Percentiles rank a stretch among this genome's conserved stretches.
Conservation (phyloP, 2,797 vertebrate species). For the Micromesistius poutassou region DNA sequence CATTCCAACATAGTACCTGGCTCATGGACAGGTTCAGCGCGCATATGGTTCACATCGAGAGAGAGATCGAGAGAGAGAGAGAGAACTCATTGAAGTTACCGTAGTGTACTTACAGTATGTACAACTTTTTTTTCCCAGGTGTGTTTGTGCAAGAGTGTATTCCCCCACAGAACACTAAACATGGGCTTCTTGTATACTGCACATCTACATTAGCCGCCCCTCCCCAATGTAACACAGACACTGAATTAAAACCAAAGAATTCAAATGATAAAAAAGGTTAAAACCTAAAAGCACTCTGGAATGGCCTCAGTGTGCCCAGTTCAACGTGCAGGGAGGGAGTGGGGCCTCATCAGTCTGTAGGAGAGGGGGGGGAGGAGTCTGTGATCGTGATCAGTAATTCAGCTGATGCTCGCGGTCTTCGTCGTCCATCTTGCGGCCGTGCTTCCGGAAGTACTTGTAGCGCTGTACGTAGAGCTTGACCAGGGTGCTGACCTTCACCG, state of each 20-base stretch:
- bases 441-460: constrained; percentile 93
- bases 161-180: constrained; percentile 8
- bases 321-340: constrained; percentile 40
- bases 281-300: constrained; percentile 30
- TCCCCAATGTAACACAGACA: constrained; percentile 18
- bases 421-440: constrained; percentile 85
- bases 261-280: constrained; percentile 29
- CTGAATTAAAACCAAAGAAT: constrained; percentile 16
- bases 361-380: neutral
- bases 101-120: constrained; percentile 50
- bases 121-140: constrained; percentile 30
- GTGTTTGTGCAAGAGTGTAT: constrained; percentile 7
- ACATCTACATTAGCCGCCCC: neutral
- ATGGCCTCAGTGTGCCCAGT: constrained; percentile 30
- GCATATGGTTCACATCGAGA: constrained; percentile 33
- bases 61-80: constrained; percentile 7
- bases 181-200: neutral
- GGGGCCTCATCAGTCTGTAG: neutral
- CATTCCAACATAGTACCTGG: constrained; percentile 18
- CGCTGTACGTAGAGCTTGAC: constrained; percentile 90
- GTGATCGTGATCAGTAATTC: constrained; percentile 55
- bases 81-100: constrained; percentile 7
- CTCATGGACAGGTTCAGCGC: constrained; percentile 25
- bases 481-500: constrained; percentile 90
- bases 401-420: constrained; percentile 68